These are phyloP conservation scores for Pholis gunnellus DNA, from an alignment of 2,113 vertebrate species.

Conservation along the genomic window DNA sequence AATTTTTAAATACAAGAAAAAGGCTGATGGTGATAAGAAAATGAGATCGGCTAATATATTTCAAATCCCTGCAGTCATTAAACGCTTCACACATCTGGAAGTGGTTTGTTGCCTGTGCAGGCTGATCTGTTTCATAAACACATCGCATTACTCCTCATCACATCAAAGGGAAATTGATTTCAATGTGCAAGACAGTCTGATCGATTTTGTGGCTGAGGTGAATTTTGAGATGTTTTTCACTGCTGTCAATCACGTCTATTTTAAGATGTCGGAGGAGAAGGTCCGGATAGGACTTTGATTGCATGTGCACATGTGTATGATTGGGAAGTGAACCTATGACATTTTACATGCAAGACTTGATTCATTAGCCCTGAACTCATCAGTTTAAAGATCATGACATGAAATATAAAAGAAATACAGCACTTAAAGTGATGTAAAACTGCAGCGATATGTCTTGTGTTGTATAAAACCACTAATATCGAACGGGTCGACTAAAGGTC, in stretches of 20 bases:
- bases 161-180: constrained; percentile 38
- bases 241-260: background rate
- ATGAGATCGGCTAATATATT: constrained; percentile 7
- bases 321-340: background rate
- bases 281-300: background rate
- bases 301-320: background rate
- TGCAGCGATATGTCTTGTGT: background rate
- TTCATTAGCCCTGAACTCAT: background rate
- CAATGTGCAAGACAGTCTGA: background rate
- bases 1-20: constrained; percentile 2
- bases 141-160: constrained; percentile 24
- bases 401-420: background rate
- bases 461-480: constrained; percentile 2
- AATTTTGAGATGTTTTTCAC: background rate
- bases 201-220: background rate
- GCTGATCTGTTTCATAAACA: constrained; percentile 20
- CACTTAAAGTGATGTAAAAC: background rate
- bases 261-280: background rate
- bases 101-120: constrained; percentile 15
- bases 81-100: background rate
- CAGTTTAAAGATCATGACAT: background rate
- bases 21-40: constrained; percentile 1
- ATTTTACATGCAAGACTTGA: background rate
- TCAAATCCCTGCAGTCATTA: background rate
- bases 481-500: background rate